Conservation (phyloP, 2,113 vertebrate species). For the Sapayoa aenigma region DNA sequence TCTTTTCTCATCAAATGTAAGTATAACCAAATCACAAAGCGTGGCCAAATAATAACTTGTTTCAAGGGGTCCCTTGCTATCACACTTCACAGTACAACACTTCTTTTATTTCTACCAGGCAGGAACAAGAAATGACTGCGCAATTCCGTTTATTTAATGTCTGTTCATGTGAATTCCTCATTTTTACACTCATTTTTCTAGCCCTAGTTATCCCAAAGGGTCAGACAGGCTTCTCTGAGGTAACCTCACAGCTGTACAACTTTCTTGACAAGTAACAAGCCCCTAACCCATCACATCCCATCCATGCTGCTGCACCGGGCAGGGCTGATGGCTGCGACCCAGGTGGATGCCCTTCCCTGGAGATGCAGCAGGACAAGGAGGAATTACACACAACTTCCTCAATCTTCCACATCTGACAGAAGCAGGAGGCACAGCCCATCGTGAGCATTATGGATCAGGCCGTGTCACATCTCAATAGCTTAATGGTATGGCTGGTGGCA, state of each 20-base stretch:
- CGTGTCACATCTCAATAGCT: not conserved
- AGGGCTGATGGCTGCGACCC: rapidly evolving
- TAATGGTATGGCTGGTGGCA: not conserved
- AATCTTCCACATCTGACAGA: not conserved
- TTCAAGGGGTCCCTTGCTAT: not conserved
- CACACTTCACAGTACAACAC: not conserved
- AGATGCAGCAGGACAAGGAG: not conserved
- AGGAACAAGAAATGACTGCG: not conserved
- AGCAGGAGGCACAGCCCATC: not conserved
- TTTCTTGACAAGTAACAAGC: too few relatives aligned
- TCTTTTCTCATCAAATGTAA: not conserved
- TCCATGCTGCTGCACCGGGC: rapidly evolving
- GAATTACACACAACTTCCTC: not conserved
- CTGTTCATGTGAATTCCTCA: not conserved
- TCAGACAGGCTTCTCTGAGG: not conserved
- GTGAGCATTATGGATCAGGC: not conserved
- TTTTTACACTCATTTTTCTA: not conserved
- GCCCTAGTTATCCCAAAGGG: not conserved
- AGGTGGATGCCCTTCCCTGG: too few relatives aligned
- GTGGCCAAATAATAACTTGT: not conserved
- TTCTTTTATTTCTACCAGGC: not conserved
- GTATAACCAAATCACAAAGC: not conserved
- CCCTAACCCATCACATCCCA: not conserved
- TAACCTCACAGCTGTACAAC: not conserved
- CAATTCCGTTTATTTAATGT: rapidly evolving